Evolutionary conservation across 2,888 invertebrate genomes (phyloP).

Genomic region (Macrosiphum euphorbiae): DNA sequence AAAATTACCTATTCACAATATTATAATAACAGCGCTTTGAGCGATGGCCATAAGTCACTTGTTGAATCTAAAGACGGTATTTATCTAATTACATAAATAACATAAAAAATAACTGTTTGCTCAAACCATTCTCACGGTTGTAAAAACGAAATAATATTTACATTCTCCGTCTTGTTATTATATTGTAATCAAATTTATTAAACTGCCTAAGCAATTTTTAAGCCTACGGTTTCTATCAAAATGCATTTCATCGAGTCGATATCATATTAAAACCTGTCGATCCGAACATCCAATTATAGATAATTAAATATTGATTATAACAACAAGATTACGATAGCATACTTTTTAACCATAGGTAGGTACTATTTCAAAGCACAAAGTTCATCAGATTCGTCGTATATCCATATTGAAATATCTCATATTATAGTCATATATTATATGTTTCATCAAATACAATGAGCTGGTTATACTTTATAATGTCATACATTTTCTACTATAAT

Average conservation of each 20-base stretch:
- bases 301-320: not conserved
- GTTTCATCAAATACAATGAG: not conserved
- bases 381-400: not conserved
- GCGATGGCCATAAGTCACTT: not conserved
- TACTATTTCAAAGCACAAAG: not conserved
- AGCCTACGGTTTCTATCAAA: not conserved
- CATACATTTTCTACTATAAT: not conserved
- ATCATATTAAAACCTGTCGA: not conserved
- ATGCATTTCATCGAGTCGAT: not conserved
- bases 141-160: conserved; percentile 38
- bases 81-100: conserved; percentile 10
- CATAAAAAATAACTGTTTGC: not conserved
- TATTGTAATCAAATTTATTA: not conserved
- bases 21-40: conserved; percentile 13
- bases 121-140: conserved; percentile 22
- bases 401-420: not conserved
- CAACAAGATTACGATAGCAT: not conserved
- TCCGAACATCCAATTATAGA: not conserved
- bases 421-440: not conserved
- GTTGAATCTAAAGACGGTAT: not conserved
- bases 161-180: not conserved
- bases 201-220: not conserved
- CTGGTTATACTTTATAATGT: not conserved
- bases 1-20: not conserved
- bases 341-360: not conserved